Evolutionary conservation across 2,888 invertebrate species (phyloP).

Genomic region (Agrochola circellaris): DNA sequence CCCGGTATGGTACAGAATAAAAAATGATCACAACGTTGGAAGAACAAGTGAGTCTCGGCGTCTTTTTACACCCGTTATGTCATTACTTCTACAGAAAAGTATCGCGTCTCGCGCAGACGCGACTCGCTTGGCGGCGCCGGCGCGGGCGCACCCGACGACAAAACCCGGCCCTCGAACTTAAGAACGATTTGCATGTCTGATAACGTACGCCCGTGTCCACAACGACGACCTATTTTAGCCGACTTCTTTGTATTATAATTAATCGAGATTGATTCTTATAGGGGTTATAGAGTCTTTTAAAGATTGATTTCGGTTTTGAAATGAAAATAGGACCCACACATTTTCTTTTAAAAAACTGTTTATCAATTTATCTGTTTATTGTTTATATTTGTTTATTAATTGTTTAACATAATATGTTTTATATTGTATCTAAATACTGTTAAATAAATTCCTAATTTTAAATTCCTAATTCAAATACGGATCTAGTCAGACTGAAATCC

Average conservation of each 20-base stretch:
- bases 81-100: conserved; percentile 29
- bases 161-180: conserved; percentile 57
- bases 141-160: conserved; percentile 63
- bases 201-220: conserved; percentile 45
- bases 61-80: not conserved
- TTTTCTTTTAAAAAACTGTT: not conserved
- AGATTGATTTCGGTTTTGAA: not conserved
- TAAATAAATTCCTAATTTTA: not conserved
- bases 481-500: not conserved
- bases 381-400: too few relatives aligned
- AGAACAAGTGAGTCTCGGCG: not conserved
- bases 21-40: not conserved
- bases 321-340: not conserved
- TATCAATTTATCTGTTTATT: not conserved
- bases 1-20: too few relatives aligned
- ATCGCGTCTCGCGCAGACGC: conserved; percentile 22
- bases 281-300: not conserved
- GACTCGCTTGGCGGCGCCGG: conserved; percentile 35
- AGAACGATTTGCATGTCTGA: conserved; percentile 56
- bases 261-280: not conserved
- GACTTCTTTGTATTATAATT: not conserved
- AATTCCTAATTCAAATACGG: not conserved
- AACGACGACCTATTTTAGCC: not conserved
- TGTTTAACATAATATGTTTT: not conserved
- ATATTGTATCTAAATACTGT: not conserved